Evolutionary conservation across 2,888 invertebrate genomes (phyloP).

Genomic region (Rhagium mordax): DNA sequence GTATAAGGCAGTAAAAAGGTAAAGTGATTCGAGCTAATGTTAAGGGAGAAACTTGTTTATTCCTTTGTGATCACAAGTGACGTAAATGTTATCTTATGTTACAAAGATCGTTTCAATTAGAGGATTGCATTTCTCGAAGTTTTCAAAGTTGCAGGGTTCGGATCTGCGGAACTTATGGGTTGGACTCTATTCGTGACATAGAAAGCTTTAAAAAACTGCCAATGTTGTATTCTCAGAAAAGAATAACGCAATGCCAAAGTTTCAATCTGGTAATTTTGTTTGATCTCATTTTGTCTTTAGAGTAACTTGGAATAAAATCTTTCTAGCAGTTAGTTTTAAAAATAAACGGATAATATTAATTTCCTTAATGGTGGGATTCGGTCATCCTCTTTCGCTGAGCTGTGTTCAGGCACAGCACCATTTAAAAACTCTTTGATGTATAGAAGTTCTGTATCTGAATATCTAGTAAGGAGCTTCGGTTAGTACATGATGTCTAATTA

Average conservation of each 20-base stretch:
- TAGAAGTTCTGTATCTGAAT: too few relatives aligned
- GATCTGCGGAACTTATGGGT: slow-evolving; percentile 14
- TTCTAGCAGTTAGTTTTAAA: neutral
- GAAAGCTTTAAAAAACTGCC: neutral
- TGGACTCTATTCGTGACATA: slow-evolving; percentile 1
- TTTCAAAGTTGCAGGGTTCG: slow-evolving; percentile 21
- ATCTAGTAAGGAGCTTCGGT: too few relatives aligned
- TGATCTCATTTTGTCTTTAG: neutral
- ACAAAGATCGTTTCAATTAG: slow-evolving; percentile 35
- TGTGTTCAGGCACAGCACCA: too few relatives aligned
- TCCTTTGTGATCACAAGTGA: slow-evolving; percentile 22
- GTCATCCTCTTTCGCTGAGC: too few relatives aligned
- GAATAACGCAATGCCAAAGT: slow-evolving; percentile 1
- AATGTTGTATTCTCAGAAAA: neutral
- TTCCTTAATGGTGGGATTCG: neutral
- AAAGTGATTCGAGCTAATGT: slow-evolving; percentile 26
- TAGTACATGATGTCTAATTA: too few relatives aligned
- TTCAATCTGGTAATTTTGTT: slow-evolving; percentile 2
- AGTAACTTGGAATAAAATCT: neutral
- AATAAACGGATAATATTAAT: neutral
- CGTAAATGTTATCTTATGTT: slow-evolving; percentile 20
- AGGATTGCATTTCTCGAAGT: slow-evolving; percentile 34
- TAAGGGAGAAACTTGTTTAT: slow-evolving; percentile 20
- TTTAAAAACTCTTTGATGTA: too few relatives aligned
- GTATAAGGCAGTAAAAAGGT: slow-evolving; percentile 25